Evolutionary conservation across 2,113 vertebrate species (phyloP), one percentile per base, ranked within the genome.

Genomic region (Anolis carolinensis): DNA sequence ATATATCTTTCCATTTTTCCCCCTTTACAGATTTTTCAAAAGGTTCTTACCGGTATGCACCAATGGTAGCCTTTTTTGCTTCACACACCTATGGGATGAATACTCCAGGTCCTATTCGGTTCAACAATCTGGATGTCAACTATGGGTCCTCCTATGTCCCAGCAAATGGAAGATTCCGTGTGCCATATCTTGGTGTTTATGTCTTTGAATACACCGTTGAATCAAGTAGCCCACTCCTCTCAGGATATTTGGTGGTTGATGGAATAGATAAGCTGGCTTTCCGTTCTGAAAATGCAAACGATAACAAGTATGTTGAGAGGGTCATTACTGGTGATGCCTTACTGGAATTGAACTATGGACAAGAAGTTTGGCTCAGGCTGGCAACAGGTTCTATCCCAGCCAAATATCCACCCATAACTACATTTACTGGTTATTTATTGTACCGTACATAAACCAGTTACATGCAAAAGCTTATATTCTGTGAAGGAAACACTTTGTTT

Each of bases 11-110:
- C 11, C 3, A 74, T 83, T 86, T 4, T 77, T 91, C 92, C 21
- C 13, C 82, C n/a, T n/a, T 81, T 88, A 75, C 95, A 97, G 97
- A 97, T 95, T 97, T 96, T 92, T 96, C 97, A 34, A 96, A 96
- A 93, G 97, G 97, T 72, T 96, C 96, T 30, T 97, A 97, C 88
- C 94, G 97, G 86, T 97, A 97, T 0, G 96, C 96, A 77, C 97
- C 97, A 0, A 97, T 97, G 94, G 96, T 97, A 84, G 96, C 97
- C 6, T 97, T 97, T 92, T 97, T 96, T 88, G 95, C 93, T 34
- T 96, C 97, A 77, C 96, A 96, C 77, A 97, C 96, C 0, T 96
- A 95, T 0, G 96, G 96, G 87, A 97, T 97, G 97, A 96, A 89
- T 0, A 72, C 91, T 73, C 94, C 97, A 65, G 97, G 97, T 44